A percentile compares a stretch with the other conserved stretches of the same genome.
Conservation (phyloP, 2,113 vertebrate genomes). For the Oenanthe melanoleuca region DNA sequence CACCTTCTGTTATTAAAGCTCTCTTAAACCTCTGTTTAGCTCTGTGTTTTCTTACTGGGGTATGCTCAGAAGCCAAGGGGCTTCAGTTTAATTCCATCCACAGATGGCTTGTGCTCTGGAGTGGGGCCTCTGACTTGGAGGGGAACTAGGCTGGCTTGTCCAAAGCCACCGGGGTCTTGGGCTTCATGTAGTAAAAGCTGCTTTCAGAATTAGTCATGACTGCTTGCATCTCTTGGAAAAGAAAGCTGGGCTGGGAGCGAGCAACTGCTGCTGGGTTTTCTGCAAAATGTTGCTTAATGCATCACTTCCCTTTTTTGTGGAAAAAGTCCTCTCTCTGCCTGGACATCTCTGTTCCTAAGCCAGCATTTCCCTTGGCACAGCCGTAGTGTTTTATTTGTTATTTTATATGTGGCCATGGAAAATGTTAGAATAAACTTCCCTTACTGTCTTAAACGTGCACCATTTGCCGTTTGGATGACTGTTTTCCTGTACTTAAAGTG, state of each 20-base stretch:
- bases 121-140: neutral
- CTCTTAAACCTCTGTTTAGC: conserved; percentile 2
- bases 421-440: neutral
- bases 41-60: neutral
- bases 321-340: neutral
- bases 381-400: neutral
- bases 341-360: neutral
- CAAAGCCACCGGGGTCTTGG: neutral
- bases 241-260: neutral
- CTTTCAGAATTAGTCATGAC: neutral
- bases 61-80: neutral
- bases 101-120: neutral
- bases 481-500: neutral
- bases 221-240: neutral
- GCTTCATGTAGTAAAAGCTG: neutral
- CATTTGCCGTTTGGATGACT: neutral
- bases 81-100: neutral
- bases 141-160: neutral
- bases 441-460: neutral
- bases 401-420: neutral
- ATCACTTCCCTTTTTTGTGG: conserved; percentile 47
- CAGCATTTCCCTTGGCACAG: neutral
- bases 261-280: neutral
- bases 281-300: neutral
- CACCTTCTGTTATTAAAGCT: conserved; percentile 84